These are phyloP conservation scores for Pachliopta kotzebuea DNA, from an alignment of 2,888 invertebrate genomes.

Conservation along the genomic window DNA sequence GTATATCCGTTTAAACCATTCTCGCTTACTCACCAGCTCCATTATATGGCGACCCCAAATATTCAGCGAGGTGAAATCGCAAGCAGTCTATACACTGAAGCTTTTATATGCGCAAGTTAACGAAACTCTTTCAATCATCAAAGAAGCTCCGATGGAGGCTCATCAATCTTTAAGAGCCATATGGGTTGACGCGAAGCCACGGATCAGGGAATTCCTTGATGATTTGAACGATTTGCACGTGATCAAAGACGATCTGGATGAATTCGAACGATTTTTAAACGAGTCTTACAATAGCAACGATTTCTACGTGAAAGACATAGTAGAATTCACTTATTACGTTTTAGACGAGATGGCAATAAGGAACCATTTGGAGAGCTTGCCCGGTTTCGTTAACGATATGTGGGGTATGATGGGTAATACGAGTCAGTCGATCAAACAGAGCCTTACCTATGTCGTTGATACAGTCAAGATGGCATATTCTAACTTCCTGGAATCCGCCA, in stretches of 20 bases:
- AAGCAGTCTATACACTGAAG: conserved; percentile 55
- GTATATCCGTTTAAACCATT: conserved; percentile 90
- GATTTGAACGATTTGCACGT: conserved; percentile 87
- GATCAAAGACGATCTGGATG: conserved; percentile 86
- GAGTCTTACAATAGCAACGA: conserved; percentile 90
- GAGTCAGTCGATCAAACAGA: conserved; percentile 87
- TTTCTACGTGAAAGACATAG: conserved; percentile 90
- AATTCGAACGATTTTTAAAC: conserved; percentile 85
- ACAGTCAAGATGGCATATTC: conserved; percentile 86
- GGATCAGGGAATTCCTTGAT: conserved; percentile 84
- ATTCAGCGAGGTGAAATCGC: conserved; percentile 69
- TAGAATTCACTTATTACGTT: conserved; percentile 84
- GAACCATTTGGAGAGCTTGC: conserved; percentile 88
- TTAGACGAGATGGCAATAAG: conserved; percentile 89
- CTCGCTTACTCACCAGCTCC: conserved; percentile 89
- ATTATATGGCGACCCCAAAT: conserved; percentile 90
- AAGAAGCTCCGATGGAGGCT: conserved; percentile 84
- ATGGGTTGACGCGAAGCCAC: conserved; percentile 88
- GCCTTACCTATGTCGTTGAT: conserved; percentile 87
- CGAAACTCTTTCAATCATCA: conserved; percentile 65
- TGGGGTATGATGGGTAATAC: conserved; percentile 94
- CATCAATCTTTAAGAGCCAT: conserved; percentile 84
- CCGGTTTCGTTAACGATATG: conserved; percentile 89
- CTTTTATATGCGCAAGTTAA: conserved; percentile 67
- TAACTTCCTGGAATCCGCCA: conserved; percentile 84